Evolutionary conservation across 92 coral and sea anemone genomes (phyloP), one percentile per base, ranked within the genome.

Genomic region (Pocillopora meandrina): DNA sequence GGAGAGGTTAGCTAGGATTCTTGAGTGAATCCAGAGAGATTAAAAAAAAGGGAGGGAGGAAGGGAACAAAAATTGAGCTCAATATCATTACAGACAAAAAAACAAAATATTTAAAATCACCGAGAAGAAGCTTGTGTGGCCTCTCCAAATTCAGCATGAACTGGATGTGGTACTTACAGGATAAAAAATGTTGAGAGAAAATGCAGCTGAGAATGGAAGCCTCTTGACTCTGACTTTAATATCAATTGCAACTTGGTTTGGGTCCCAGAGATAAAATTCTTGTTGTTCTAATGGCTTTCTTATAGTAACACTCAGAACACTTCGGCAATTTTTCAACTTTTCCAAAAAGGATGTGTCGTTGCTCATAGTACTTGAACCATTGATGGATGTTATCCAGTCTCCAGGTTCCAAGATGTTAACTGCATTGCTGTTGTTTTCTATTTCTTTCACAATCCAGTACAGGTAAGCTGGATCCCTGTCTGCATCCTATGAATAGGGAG

Each of bases 261-360:
- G 72, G 34, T 67, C 72, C 72, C 72, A 67, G 9, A 67, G 49
- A 31, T 67, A 12, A 67, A 67, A 67, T 67, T 67, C 72, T 67
- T 67, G 72, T 14, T 23, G 72, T 67, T 31, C 19, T 67, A 5
- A 5, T 31, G 72, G 72, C 47, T 33, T 67, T 67, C 47, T 67
- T 67, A 67, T 31, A 4, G 34, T 18, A 2, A 67, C 42, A 34
- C 47, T 62, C 36, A 80, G 72, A 67, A 12, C 35, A 1, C 21
- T 17, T 33, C 2, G 49, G 47, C 72, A 31, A 67, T 12, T 2
- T 67, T 10, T 67, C 72, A 67, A 35, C 15, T 23, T 67, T 7
- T 66, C 35, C 18, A 66, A n/a, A 66, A 66, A 66, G 36, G 71
- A 2, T 66, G 21, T 20, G 35, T 66, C 71, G 0, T 21, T 26